phyloP scores from a whole-genome alignment of 2,888 invertebrate species.

The Dione juno region DNA sequence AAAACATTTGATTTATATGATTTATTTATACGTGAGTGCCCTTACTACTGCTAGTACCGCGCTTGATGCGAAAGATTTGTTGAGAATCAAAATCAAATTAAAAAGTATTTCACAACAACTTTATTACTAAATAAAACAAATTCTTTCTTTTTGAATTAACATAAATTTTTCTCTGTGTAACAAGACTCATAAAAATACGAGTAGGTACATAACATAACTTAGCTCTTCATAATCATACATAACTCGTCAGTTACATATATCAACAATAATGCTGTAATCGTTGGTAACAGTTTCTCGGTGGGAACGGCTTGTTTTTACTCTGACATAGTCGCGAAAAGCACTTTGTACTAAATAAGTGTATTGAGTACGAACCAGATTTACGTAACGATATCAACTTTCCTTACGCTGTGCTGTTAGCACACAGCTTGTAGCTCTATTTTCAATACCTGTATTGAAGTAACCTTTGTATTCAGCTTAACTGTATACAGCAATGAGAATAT shows the following conservation, averaged over 20 bases:
- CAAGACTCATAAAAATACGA: not conserved
- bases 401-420: conserved; percentile 47
- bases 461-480: conserved; percentile 21
- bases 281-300: conserved; percentile 66
- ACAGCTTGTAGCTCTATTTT: conserved; percentile 34
- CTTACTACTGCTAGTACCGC: too few relatives aligned
- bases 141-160: not conserved
- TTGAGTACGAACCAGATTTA: conserved; percentile 68
- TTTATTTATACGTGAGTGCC: not conserved
- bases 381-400: conserved; percentile 69
- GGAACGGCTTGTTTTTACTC: conserved; percentile 70
- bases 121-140: too few relatives aligned
- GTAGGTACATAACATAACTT: conserved; percentile 53
- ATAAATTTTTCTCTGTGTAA: not conserved
- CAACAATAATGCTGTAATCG: conserved; percentile 67
- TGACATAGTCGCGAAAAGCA: conserved; percentile 49
- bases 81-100: too few relatives aligned
- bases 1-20: not conserved
- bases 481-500: conserved; percentile 10
- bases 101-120: too few relatives aligned
- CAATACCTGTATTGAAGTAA: conserved; percentile 39
- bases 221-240: conserved; percentile 60
- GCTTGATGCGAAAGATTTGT: too few relatives aligned
- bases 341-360: conserved; percentile 44
- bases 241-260: conserved; percentile 59